These are phyloP conservation scores for Periplaneta americana DNA, from an alignment of 1,140 invertebrate genomes.

Conservation along the genomic window DNA sequence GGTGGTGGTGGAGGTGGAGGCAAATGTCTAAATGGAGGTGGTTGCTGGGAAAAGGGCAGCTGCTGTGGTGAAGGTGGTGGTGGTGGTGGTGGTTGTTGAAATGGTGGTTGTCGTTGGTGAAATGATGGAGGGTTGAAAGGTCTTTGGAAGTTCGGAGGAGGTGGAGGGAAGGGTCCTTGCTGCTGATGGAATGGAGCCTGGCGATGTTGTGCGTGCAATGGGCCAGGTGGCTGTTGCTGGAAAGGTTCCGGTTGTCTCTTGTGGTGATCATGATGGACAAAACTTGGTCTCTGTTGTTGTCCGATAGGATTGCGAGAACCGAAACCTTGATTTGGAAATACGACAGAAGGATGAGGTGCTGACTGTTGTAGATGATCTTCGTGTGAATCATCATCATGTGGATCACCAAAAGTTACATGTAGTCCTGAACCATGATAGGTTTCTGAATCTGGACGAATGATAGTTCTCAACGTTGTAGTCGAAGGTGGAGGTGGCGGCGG, in stretches of 20 bases:
- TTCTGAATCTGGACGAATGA: slow-evolving; percentile 79
- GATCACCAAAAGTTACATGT: slow-evolving; percentile 61
- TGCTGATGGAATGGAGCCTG: not conserved
- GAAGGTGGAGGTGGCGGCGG: slow-evolving; percentile 40
- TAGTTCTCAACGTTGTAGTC: slow-evolving; percentile 71
- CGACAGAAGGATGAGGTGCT: slow-evolving; percentile 49
- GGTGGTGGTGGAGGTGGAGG: slow-evolving; percentile 23
- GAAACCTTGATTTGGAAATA: slow-evolving; percentile 36
- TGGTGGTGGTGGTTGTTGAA: not conserved
- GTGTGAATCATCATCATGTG: slow-evolving; percentile 37
- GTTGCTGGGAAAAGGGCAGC: slow-evolving; percentile 6
- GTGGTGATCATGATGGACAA: not conserved
- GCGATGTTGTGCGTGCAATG: slow-evolving; percentile 13
- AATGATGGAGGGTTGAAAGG: not conserved
- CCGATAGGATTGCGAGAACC: not conserved
- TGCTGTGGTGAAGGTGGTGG: not conserved
- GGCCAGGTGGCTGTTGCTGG: slow-evolving; percentile 18
- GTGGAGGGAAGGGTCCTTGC: not conserved
- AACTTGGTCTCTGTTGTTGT: not conserved
- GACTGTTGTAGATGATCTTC: slow-evolving; percentile 43
- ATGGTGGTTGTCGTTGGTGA: not conserved
- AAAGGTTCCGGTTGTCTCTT: slow-evolving; percentile 27
- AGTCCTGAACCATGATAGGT: slow-evolving; percentile 69
- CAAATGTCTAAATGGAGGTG: slow-evolving; percentile 24
- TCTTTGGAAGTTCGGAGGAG: not conserved